Percentiles rank a stretch among this genome's conserved stretches.
phyloP scores from a whole-genome alignment of 2,888 invertebrate genomes.

The Andricus quercusramuli region DNA sequence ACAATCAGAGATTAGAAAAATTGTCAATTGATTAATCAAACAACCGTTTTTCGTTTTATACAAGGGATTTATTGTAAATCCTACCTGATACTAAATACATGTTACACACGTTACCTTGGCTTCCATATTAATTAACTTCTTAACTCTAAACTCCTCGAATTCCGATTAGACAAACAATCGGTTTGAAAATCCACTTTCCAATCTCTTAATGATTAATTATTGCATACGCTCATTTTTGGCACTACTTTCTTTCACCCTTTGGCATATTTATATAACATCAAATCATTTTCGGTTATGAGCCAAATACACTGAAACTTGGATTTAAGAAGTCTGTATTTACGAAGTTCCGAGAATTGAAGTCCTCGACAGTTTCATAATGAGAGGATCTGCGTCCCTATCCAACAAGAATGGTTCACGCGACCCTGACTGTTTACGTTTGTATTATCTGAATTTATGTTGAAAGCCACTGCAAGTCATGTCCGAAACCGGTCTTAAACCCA shows the following conservation, averaged over 20 bases:
- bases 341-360: too few species aligned
- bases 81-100: slow-evolving; percentile 47
- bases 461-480: too few species aligned
- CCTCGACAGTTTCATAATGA: too few species aligned
- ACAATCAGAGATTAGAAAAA: background rate
- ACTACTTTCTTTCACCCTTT: slow-evolving; percentile 29
- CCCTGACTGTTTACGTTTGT: too few species aligned
- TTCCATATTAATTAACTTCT: slow-evolving; percentile 23
- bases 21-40: too few species aligned
- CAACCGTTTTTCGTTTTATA: slow-evolving; percentile 43
- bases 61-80: slow-evolving; percentile 51
- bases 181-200: background rate
- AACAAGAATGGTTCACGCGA: too few species aligned
- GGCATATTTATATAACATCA: slow-evolving; percentile 22
- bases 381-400: too few species aligned
- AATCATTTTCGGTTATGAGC: background rate
- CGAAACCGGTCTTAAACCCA: too few species aligned
- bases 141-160: slow-evolving; percentile 16
- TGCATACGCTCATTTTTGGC: slow-evolving; percentile 13
- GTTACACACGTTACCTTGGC: slow-evolving; percentile 39
- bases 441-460: too few species aligned
- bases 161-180: slow-evolving; percentile 41
- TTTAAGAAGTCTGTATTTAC: too few species aligned
- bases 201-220: background rate
- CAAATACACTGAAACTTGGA: background rate